Evolutionary conservation across 2,113 vertebrate genomes (phyloP).

Genomic region (Sarotherodon lohbergeri): DNA sequence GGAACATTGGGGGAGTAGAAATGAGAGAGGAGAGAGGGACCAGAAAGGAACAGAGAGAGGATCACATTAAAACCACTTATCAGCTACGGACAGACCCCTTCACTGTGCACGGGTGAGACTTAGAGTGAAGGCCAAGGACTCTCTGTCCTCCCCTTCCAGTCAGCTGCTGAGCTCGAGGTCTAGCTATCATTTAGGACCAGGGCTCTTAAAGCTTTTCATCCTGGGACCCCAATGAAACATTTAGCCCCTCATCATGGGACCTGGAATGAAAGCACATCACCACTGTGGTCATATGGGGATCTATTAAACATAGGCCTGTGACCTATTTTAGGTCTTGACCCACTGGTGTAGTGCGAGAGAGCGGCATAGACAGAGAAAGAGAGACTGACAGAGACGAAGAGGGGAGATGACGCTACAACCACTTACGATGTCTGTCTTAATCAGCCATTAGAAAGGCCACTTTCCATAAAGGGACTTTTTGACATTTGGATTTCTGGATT

Average conservation of each 20-base stretch:
- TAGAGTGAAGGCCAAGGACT: slow-evolving; percentile 55
- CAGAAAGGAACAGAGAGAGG: slow-evolving; percentile 18
- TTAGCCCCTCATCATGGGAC: slow-evolving; percentile 52
- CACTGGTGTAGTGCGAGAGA: neutral
- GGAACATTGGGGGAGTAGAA: neutral
- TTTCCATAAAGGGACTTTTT: slow-evolving; percentile 9
- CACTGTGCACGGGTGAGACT: slow-evolving; percentile 49
- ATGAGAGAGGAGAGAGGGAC: neutral
- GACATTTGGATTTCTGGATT: slow-evolving; percentile 33
- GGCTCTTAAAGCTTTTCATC: slow-evolving; percentile 56
- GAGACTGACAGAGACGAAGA: neutral
- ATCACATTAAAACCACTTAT: slow-evolving; percentile 69
- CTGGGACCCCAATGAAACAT: slow-evolving; percentile 59
- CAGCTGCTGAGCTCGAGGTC: slow-evolving; percentile 16
- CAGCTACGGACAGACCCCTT: slow-evolving; percentile 54
- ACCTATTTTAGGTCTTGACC: slow-evolving; percentile 61
- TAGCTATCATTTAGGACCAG: slow-evolving; percentile 58
- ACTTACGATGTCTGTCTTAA: slow-evolving; percentile 32
- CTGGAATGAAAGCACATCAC: slow-evolving; percentile 36
- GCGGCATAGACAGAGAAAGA: neutral
- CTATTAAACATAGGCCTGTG: slow-evolving; percentile 61
- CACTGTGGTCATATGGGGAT: slow-evolving; percentile 36
- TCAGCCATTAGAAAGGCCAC: slow-evolving; percentile 10
- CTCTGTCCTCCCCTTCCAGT: slow-evolving; percentile 25
- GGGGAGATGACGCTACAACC: slow-evolving; percentile 29